These are phyloP conservation scores for Tineola bisselliella DNA, from an alignment of 2,888 invertebrate species.

Conservation along the genomic window DNA sequence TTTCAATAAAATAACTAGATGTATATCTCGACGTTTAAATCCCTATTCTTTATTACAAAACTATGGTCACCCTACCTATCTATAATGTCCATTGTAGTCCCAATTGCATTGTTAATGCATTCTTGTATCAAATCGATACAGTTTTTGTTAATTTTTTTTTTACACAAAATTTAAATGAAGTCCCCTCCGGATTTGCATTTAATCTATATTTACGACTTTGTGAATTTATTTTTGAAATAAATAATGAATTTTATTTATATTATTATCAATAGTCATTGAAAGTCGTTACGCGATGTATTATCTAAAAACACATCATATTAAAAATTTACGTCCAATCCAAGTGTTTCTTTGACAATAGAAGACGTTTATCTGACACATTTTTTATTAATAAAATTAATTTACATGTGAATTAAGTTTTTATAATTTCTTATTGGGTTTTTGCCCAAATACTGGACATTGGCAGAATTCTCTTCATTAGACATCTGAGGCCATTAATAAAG, in stretches of 20 bases:
- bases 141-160: constrained; percentile 54
- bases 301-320: no score
- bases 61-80: constrained; percentile 30
- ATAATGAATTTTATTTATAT: no score
- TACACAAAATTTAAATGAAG: constrained; percentile 56
- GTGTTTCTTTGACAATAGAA: not conserved
- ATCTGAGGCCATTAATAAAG: no score
- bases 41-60: not conserved
- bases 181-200: constrained; percentile 53
- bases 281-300: no score
- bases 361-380: not conserved
- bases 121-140: constrained; percentile 59
- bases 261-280: no score
- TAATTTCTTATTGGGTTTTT: no score
- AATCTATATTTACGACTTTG: constrained; percentile 17
- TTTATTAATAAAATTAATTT: not conserved
- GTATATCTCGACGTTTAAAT: no score
- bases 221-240: not conserved
- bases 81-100: constrained; percentile 32
- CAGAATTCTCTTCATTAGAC: no score
- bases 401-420: no score
- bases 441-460: no score
- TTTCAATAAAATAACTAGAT: no score
- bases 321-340: not conserved
- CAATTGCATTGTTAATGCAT: constrained; percentile 39